Conservation (phyloP, 2,113 vertebrate genomes). For the Heterotis niloticus region DNA sequence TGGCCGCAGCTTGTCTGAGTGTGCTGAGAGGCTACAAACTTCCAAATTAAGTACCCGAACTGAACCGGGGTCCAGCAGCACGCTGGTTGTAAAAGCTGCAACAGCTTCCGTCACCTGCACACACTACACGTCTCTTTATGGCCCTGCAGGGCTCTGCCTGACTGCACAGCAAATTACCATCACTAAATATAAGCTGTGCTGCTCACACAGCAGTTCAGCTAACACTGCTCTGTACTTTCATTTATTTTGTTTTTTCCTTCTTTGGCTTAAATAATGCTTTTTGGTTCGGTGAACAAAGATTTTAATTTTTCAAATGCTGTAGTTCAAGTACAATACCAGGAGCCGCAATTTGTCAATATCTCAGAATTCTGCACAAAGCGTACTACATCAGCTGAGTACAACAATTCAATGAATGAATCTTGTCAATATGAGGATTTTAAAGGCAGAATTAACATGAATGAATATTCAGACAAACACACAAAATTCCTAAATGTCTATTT, state of each 20-base stretch:
- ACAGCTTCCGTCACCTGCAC: slow-evolving; percentile 50
- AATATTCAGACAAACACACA: too few species aligned
- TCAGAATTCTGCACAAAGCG: too few species aligned
- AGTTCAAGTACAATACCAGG: too few species aligned
- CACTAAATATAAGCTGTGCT: slow-evolving; percentile 53
- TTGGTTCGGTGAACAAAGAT: too few species aligned
- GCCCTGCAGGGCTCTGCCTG: slow-evolving; percentile 49
- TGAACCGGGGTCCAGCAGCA: not conserved
- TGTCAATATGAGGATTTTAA: too few species aligned
- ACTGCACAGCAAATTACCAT: slow-evolving; percentile 59
- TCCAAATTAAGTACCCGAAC: slow-evolving; percentile 32
- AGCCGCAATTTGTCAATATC: too few species aligned
- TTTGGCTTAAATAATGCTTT: not conserved
- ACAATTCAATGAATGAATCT: too few species aligned
- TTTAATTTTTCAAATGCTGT: too few species aligned
- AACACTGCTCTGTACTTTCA: not conserved
- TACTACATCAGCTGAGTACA: too few species aligned
- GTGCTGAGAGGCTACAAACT: slow-evolving; percentile 16
- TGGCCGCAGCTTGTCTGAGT: slow-evolving; percentile 30
- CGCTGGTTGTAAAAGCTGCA: slow-evolving; percentile 4
- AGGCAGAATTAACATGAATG: too few species aligned
- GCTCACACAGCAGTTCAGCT: slow-evolving; percentile 47
- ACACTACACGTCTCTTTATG: slow-evolving; percentile 52
- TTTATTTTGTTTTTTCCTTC: not conserved
- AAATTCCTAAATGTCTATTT: too few species aligned